A percentile compares a stretch with the other conserved stretches of the same genome.
These are phyloP conservation scores for Arctia plantaginis DNA, from an alignment of 2,888 invertebrate species.

Conservation along the genomic window DNA sequence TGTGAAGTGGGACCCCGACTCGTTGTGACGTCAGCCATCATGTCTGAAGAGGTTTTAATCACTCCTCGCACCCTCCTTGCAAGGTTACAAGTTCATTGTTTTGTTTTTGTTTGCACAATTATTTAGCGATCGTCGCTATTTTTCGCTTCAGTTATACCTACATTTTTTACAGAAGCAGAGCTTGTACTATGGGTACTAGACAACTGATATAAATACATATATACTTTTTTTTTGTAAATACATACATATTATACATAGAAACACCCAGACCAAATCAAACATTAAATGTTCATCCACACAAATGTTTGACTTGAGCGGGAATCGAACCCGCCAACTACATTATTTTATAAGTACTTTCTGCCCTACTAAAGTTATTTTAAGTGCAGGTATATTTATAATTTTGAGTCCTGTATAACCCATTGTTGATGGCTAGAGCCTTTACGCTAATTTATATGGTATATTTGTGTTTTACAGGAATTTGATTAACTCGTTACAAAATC, in stretches of 20 bases:
- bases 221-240: too few species aligned
- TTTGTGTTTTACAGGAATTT: neutral
- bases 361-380: neutral
- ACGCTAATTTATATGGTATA: neutral
- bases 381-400: neutral
- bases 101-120: constrained; percentile 54
- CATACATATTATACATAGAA: too few species aligned
- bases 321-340: too few species aligned
- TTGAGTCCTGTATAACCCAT: neutral
- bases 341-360: neutral
- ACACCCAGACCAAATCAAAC: too few species aligned
- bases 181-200: too few species aligned
- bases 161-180: too few species aligned
- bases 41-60: constrained; percentile 52
- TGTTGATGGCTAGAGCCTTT: neutral
- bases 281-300: too few species aligned
- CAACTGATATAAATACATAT: too few species aligned
- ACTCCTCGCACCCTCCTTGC: constrained; percentile 52
- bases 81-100: constrained; percentile 62
- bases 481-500: neutral
- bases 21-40: constrained; percentile 61
- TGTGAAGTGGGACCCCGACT: constrained; percentile 78
- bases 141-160: neutral
- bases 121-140: constrained; percentile 39
- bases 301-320: too few species aligned